A percentile compares a stretch with the other conserved stretches of the same genome.
Evolutionary conservation across 2,888 invertebrate genomes (phyloP).

Genomic region (Podotricha telesiphe): DNA sequence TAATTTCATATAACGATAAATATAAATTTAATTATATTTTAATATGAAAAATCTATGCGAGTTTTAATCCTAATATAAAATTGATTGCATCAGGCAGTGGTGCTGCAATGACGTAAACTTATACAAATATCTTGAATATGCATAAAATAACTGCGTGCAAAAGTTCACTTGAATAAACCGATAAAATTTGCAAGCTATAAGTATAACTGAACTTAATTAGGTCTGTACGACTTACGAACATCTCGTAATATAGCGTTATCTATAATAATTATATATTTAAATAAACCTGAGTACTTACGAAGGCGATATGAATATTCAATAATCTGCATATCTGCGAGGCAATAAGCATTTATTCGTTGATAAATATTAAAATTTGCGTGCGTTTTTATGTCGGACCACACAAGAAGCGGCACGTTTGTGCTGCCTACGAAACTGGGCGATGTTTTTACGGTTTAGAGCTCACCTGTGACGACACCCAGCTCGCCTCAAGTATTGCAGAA

Average conservation of each 20-base stretch:
- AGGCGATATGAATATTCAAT: conserved; percentile 53
- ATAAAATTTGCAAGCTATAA: conserved; percentile 2
- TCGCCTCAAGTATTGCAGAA: conserved; percentile 47
- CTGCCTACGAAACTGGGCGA: conserved; percentile 52
- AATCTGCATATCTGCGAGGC: conserved; percentile 60
- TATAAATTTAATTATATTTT: too few species aligned
- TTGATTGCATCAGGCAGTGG: not conserved
- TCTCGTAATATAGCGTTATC: conserved; percentile 21
- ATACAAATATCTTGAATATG: conserved; percentile 1
- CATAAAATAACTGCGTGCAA: conserved; percentile 11
- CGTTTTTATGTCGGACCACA: conserved; percentile 69
- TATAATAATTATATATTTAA: conserved; percentile 35
- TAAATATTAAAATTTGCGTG: conserved; percentile 71
- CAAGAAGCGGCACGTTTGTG: conserved; percentile 62
- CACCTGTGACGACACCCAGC: conserved; percentile 59
- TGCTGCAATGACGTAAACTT: not conserved
- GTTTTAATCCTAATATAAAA: not conserved
- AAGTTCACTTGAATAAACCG: conserved; percentile 7
- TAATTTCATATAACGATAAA: too few species aligned
- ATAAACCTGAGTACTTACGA: conserved; percentile 35
- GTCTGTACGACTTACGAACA: conserved; percentile 7
- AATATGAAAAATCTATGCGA: not conserved
- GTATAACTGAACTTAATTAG: conserved; percentile 20
- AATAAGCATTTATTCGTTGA: conserved; percentile 65
- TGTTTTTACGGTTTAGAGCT: conserved; percentile 63